Percentiles rank a stretch among this genome's conserved stretches.
These are phyloP conservation scores for Sphinx pinastri DNA, from an alignment of 2,888 invertebrate genomes.

Conservation along the genomic window DNA sequence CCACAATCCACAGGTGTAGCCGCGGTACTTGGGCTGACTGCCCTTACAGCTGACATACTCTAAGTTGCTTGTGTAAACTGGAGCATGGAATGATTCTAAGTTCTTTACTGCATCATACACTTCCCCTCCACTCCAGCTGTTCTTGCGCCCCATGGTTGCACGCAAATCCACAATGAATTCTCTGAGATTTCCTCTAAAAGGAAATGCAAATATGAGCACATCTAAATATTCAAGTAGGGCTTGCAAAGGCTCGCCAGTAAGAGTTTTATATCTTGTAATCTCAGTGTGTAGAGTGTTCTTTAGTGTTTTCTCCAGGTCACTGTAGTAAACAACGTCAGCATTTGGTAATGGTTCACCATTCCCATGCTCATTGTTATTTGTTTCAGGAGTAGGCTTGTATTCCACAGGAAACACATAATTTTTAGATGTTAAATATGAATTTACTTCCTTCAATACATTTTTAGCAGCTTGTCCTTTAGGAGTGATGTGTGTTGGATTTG, in stretches of 20 bases:
- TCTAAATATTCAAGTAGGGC: conserved; percentile 90
- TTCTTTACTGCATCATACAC: conserved; percentile 82
- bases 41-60: conserved; percentile 93
- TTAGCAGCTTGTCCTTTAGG: conserved; percentile 65
- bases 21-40: conserved; percentile 89
- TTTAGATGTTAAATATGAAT: conserved; percentile 76
- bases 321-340: conserved; percentile 89
- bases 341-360: conserved; percentile 43
- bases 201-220: conserved; percentile 90
- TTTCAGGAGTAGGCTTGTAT: conserved; percentile 49
- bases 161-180: conserved; percentile 86
- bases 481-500: conserved; percentile 63
- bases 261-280: conserved; percentile 87
- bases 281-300: conserved; percentile 93
- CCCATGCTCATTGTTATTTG: conserved; percentile 48
- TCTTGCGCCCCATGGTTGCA: conserved; percentile 76
- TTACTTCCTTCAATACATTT: conserved; percentile 77
- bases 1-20: conserved; percentile 98
- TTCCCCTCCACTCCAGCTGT: conserved; percentile 83
- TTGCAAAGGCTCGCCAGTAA: conserved; percentile 88
- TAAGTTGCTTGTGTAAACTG: conserved; percentile 80
- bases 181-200: conserved; percentile 87
- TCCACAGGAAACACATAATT: conserved; percentile 69
- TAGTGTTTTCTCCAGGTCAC: conserved; percentile 95
- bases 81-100: conserved; percentile 80